phyloP scores from a whole-genome alignment of 1,140 invertebrate genomes.

The Idris sp. region DNA sequence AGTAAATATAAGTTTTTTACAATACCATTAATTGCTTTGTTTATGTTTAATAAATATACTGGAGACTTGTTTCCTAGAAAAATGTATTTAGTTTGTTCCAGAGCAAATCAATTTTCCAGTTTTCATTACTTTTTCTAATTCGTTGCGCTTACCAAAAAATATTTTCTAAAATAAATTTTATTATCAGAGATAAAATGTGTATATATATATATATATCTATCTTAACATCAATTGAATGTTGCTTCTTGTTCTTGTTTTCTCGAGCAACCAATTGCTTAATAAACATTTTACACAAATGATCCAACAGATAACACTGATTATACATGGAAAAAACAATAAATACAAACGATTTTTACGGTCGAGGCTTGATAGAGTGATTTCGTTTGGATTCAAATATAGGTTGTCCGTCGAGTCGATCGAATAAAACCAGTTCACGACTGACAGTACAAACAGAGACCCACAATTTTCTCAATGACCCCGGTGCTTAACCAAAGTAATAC shows the following conservation, averaged over 20 bases:
- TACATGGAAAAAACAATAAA: too few relatives aligned
- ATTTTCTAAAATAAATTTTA: not conserved
- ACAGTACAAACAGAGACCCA: conserved; percentile 76
- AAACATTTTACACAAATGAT: too few relatives aligned
- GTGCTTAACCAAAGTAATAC: conserved; percentile 73
- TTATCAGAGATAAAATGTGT: conserved; percentile 1
- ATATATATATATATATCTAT: too few relatives aligned
- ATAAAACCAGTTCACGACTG: conserved; percentile 75
- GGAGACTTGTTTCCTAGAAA: conserved; percentile 7
- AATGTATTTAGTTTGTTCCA: too few relatives aligned
- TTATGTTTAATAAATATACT: conserved; percentile 1
- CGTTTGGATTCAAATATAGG: conserved; percentile 73
- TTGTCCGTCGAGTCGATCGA: conserved; percentile 71
- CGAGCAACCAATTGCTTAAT: too few relatives aligned
- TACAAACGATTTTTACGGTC: not conserved
- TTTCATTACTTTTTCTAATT: conserved; percentile 18
- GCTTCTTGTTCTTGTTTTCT: too few relatives aligned
- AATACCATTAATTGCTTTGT: too few relatives aligned
- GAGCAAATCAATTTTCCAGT: too few relatives aligned
- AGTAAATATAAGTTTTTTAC: too few relatives aligned
- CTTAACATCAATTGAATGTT: too few relatives aligned
- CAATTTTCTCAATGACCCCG: conserved; percentile 77
- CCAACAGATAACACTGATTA: too few relatives aligned
- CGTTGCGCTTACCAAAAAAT: conserved; percentile 17
- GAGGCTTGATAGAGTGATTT: conserved; percentile 73